A percentile compares a stretch with the other conserved stretches of the same genome.
phyloP scores from a whole-genome alignment of 1,140 invertebrate species.

The Oryctes rhinoceros region DNA sequence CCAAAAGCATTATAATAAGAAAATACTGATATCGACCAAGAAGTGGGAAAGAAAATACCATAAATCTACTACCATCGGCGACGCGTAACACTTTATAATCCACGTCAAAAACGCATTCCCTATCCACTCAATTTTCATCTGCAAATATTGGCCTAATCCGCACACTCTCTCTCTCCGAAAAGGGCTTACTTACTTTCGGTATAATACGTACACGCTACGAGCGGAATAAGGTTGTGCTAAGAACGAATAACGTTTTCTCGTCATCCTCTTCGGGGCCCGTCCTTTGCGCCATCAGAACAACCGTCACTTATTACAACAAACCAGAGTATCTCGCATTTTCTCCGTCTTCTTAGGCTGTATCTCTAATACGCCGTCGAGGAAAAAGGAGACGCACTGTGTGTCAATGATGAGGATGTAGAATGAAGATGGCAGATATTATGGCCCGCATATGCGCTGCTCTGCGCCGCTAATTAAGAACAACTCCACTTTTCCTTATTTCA shows the following conservation, averaged over 20 bases:
- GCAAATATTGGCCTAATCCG: conserved; percentile 32
- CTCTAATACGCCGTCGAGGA: neutral
- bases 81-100: conserved; percentile 28
- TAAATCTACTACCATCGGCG: conserved; percentile 26
- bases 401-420: conserved; percentile 30
- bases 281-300: conserved; percentile 24
- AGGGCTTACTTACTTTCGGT: conserved; percentile 15
- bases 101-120: conserved; percentile 31
- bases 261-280: neutral
- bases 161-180: conserved; percentile 26
- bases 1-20: too few species aligned
- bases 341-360: neutral
- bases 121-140: conserved; percentile 32
- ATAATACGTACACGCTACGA: neutral
- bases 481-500: conserved; percentile 20
- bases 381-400: neutral
- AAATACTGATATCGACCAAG: neutral
- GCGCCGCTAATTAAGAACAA: conserved; percentile 14
- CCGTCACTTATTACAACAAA: conserved; percentile 33
- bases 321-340: neutral
- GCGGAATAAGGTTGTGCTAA: conserved; percentile 16
- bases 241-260: conserved; percentile 24
- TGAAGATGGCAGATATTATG: conserved; percentile 24
- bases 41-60: conserved; percentile 7
- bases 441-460: conserved; percentile 10